Conservation (phyloP, 2,113 vertebrate species). For the Cololabis saira region DNA sequence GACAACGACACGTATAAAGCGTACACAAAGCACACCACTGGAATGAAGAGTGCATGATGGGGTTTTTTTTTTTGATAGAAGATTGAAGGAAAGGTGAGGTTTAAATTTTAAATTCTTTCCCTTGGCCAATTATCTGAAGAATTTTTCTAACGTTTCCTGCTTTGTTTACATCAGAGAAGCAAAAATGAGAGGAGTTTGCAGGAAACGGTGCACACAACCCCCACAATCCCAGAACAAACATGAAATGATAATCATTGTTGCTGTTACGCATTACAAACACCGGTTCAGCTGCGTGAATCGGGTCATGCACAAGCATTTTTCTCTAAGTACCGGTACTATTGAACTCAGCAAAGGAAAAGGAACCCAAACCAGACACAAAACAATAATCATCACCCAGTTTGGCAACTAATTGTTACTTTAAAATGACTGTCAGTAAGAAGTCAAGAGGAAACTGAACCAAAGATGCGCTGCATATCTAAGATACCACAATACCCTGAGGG, state of each 20-base stretch:
- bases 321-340: not conserved
- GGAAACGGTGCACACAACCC: too few relatives aligned
- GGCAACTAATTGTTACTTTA: not conserved
- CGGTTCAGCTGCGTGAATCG: not conserved
- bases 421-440: not conserved
- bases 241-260: not conserved
- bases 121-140: constrained; percentile 13
- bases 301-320: constrained; percentile 1
- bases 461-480: constrained; percentile 25
- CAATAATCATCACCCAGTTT: not conserved
- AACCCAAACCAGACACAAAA: not conserved
- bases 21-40: not conserved
- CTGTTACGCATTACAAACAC: constrained; percentile 9
- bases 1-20: not conserved
- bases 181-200: too few relatives aligned
- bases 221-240: too few relatives aligned
- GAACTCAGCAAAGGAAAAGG: constrained; percentile 2
- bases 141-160: not conserved
- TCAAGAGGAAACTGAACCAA: constrained; percentile 1
- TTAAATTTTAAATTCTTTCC: constrained; percentile 3
- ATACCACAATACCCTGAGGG: constrained; percentile 27
- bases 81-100: too few relatives aligned
- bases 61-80: not conserved
- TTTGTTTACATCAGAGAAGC: not conserved
- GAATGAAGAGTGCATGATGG: not conserved